Conservation (phyloP, 2,888 invertebrate species). For the Lasioglossum villosulum region DNA sequence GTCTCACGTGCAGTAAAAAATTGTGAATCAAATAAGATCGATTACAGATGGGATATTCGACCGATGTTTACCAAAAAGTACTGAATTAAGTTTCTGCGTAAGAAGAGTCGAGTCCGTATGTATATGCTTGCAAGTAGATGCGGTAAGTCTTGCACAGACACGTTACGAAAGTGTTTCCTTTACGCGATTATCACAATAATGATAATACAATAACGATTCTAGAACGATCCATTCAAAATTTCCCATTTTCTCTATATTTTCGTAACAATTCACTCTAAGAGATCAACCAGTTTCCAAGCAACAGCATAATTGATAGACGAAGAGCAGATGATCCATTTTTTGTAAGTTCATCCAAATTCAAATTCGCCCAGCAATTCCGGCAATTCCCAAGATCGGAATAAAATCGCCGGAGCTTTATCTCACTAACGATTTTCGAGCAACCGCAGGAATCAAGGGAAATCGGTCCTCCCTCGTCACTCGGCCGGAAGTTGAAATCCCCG, state of each 20-base stretch:
- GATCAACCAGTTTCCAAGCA: neutral
- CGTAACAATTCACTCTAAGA: accelerated
- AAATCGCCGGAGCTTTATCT: neutral
- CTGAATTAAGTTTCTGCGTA: no score
- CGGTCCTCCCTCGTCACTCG: neutral
- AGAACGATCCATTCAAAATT: neutral
- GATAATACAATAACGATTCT: neutral
- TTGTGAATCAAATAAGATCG: no score
- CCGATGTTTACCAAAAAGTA: no score
- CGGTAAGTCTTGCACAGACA: neutral
- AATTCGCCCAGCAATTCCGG: neutral
- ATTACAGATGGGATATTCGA: no score
- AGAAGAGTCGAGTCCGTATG: no score
- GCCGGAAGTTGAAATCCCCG: slow-evolving; percentile 34
- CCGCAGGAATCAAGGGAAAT: slow-evolving; percentile 13
- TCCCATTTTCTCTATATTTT: neutral
- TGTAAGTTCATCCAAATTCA: neutral
- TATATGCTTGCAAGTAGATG: no score
- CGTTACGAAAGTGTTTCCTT: neutral
- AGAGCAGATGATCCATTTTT: neutral
- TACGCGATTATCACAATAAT: neutral
- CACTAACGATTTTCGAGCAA: neutral
- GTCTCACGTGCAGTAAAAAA: no score
- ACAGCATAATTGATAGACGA: neutral
- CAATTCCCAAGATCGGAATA: neutral